Evolutionary conservation across 2,888 invertebrate species (phyloP).

Genomic region (Aporophyla nigra): DNA sequence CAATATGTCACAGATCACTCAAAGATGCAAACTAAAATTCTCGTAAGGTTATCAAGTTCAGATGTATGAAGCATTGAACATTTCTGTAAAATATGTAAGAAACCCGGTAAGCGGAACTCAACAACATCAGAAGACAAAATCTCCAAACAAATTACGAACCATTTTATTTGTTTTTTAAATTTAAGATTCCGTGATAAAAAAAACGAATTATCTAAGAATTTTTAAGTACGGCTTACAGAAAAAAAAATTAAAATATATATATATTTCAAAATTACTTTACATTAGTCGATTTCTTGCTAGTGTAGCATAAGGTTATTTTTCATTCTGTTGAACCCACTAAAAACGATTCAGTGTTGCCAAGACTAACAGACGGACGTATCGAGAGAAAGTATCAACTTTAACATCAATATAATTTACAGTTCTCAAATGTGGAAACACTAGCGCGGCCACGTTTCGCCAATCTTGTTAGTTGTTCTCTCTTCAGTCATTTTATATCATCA

Average conservation of each 20-base stretch:
- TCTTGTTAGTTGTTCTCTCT: slow-evolving; percentile 81
- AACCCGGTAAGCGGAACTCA: background rate
- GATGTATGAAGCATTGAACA: background rate
- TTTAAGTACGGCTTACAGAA: background rate
- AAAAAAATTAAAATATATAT: background rate
- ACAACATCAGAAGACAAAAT: no score
- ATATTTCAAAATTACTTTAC: background rate
- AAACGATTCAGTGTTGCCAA: slow-evolving; percentile 37
- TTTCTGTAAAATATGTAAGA: background rate
- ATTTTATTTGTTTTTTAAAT: background rate
- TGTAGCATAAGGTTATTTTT: background rate
- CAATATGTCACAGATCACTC: background rate
- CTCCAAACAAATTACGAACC: background rate
- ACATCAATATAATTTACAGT: slow-evolving; percentile 62
- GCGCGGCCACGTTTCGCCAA: slow-evolving; percentile 88
- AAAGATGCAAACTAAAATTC: background rate
- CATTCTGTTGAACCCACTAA: slow-evolving; percentile 1
- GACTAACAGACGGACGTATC: slow-evolving; percentile 50
- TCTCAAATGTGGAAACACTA: slow-evolving; percentile 81
- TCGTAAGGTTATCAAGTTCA: background rate
- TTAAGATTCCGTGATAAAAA: background rate
- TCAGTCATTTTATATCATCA: slow-evolving; percentile 79
- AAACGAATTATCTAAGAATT: background rate
- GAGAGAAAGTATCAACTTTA: slow-evolving; percentile 65
- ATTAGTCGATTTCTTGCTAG: slow-evolving; percentile 50